phyloP scores from a whole-genome alignment of 2,888 invertebrate genomes.

The Romanomermis culicivorax region DNA sequence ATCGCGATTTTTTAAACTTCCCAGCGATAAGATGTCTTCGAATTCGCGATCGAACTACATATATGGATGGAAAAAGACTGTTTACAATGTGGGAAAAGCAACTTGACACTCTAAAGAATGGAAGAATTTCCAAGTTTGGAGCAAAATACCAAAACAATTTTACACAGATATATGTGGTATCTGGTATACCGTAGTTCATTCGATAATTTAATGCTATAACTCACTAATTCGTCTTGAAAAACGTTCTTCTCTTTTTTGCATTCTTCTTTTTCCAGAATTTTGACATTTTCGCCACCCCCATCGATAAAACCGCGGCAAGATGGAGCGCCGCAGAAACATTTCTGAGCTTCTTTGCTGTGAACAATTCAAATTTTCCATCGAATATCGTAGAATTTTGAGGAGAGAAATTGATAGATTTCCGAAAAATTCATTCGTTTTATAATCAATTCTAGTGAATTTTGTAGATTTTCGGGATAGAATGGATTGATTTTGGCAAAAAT shows the following conservation, averaged over 20 bases:
- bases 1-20: slow-evolving; percentile 57
- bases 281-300: slow-evolving; percentile 11
- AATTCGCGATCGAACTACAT: slow-evolving; percentile 65
- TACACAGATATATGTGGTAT: no score
- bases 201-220: no score
- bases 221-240: slow-evolving; percentile 2
- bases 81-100: slow-evolving; percentile 8
- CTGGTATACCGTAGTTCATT: no score
- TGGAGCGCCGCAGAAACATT: slow-evolving; percentile 70
- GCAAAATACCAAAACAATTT: no score
- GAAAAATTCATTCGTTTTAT: no score
- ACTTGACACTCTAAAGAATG: no score
- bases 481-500: no score
- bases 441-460: no score
- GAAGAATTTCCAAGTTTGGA: no score
- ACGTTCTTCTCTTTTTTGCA: slow-evolving; percentile 15
- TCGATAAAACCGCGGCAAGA: slow-evolving; percentile 90
- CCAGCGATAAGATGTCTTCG: slow-evolving; percentile 50
- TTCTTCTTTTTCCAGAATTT: slow-evolving; percentile 32
- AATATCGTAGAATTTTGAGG: no score
- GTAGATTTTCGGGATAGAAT: no score
- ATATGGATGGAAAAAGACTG: slow-evolving; percentile 11
- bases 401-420: not conserved
- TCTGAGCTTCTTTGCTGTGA: slow-evolving; percentile 71
- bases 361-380: no score